A percentile compares a stretch with the other conserved stretches of the same genome.
Evolutionary conservation across 37 sponge, comb jelly and placozoan species (phyloP).

Genomic region (Hexactinellida sp.): DNA sequence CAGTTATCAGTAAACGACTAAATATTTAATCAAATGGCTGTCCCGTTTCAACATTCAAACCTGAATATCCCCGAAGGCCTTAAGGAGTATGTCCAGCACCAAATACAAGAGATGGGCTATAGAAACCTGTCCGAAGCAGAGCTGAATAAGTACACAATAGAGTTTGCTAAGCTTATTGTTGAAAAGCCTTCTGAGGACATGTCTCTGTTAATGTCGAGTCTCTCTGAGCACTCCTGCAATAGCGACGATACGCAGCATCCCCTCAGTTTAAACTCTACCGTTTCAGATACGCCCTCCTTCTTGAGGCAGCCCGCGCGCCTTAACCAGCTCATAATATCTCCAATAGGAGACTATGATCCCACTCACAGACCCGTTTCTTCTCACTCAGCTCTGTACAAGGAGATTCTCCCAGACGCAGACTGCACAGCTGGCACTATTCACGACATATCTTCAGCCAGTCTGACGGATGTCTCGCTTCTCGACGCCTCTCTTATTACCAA

Average conservation of each 20-base stretch:
- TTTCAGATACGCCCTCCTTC: neutral
- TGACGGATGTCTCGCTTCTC: neutral
- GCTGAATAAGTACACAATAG: slow-evolving; percentile 42
- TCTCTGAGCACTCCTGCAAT: neutral
- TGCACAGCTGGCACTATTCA: neutral
- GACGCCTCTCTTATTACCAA: neutral
- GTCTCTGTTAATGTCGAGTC: neutral
- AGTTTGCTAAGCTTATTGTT: neutral
- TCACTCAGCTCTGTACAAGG: slow-evolving; percentile 9
- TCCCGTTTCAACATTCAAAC: neutral
- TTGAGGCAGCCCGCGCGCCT: neutral
- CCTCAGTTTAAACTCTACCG: neutral
- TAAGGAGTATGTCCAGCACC: slow-evolving; percentile 45
- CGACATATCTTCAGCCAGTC: neutral
- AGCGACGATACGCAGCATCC: neutral
- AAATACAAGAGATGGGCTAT: slow-evolving; percentile 38
- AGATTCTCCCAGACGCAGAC: neutral
- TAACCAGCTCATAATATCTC: neutral
- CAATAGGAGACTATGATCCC: neutral
- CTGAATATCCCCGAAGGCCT: neutral
- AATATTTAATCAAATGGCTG: neutral
- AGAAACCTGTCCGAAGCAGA: slow-evolving; percentile 38
- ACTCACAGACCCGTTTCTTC: neutral
- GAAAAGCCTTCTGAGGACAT: neutral
- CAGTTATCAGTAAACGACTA: neutral